Evolutionary conservation across 1,140 invertebrate genomes (phyloP), one percentile per base, ranked within the genome.

Genomic region (Drosophila biarmipes): DNA sequence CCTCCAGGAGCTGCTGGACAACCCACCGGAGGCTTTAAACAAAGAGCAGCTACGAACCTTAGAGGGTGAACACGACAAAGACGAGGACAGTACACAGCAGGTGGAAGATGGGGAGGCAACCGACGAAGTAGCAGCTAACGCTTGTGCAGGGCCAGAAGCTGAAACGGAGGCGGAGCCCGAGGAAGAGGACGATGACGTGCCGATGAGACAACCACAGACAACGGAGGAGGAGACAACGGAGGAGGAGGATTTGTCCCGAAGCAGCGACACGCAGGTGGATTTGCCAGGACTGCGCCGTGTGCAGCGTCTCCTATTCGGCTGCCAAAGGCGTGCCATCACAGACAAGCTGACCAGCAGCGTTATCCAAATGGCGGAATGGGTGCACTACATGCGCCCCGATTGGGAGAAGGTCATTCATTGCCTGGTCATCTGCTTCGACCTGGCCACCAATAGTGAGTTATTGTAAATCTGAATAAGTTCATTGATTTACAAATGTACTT

Each of bases 361-460:
- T 84, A 92, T 97, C 52, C 93, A 95, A 84, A 93, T 95, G 78
- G 93, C 72, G 92, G 94, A 92, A 90, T 90, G 76, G 80, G 93
- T 80, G 69, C 84, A 92, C 78, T 80, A 82, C 54, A 61, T 82
- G 59, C 66, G 68, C 2, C 61, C 63, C 37, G 81, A 86, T 11
- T 80, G 75, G 64, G 90, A 91, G 19, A 91, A 92, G 63, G 94
- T 94, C 2, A 93, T 96, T 4, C 97, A 97, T 85, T 96, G 97
- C 40, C 96, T 98, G 78, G 93, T 98, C 21, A 97, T 98, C 67
- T 95, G 97, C 15, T 96, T 98, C 90, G 97, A 98, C 93, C 96
- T 98, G 71, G 97, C 97, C 7, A 95, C 95, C 58, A 93, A 98
- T 27, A 96, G 96, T 80, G 42, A 86, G 85, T 81, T 31, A 3